Evolutionary conservation across 2,113 vertebrate genomes (phyloP).

Genomic region (Callipepla californica): DNA sequence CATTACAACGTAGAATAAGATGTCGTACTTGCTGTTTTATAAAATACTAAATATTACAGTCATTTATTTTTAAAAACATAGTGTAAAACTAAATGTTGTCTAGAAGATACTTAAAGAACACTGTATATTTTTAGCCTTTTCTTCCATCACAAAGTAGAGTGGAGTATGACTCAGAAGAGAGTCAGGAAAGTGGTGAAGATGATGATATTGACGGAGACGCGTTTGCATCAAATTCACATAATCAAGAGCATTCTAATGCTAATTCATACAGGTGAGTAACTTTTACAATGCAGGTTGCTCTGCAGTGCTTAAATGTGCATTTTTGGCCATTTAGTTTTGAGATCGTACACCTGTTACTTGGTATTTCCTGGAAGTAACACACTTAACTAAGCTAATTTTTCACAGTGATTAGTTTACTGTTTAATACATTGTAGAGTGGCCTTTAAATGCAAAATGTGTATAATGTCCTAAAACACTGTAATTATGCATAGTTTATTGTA

Average conservation of each 20-base stretch:
- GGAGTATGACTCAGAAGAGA: conserved; percentile 97
- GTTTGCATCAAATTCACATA: conserved; percentile 81
- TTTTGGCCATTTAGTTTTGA: background rate
- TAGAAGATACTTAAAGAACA: background rate
- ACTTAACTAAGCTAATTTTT: background rate
- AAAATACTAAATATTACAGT: background rate
- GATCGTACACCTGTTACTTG: background rate
- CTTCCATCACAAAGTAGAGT: conserved; percentile 82
- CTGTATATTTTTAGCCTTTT: conserved; percentile 82
- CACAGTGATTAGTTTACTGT: background rate
- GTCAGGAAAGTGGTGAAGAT: conserved; percentile 86
- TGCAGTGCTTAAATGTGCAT: background rate
- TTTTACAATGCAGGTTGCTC: background rate
- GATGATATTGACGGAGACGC: conserved; percentile 82
- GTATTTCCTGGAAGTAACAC: background rate
- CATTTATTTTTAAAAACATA: background rate
- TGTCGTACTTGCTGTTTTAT: background rate
- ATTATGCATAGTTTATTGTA: background rate
- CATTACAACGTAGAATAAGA: background rate
- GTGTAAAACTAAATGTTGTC: background rate
- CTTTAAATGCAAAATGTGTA: background rate
- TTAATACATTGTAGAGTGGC: background rate
- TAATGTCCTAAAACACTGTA: background rate
- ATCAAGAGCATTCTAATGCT: conserved; percentile 92
- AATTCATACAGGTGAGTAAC: conserved; percentile 92